A percentile compares a stretch with the other conserved stretches of the same genome.
phyloP scores from a whole-genome alignment of 2,888 invertebrate species.

The Drosophila suboccidentalis region DNA sequence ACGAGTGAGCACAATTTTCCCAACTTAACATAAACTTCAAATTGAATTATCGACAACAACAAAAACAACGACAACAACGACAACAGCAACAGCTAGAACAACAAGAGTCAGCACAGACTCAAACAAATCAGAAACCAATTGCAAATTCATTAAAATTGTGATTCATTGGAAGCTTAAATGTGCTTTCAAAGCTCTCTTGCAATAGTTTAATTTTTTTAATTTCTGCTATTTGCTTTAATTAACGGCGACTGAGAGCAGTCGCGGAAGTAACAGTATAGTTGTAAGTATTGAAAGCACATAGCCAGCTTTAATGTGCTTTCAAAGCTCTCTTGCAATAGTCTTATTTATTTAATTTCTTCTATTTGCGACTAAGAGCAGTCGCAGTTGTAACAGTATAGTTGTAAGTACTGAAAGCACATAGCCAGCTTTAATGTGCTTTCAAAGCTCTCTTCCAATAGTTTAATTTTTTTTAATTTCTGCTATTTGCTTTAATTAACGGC shows the following conservation, averaged over 20 bases:
- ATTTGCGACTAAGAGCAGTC: no score
- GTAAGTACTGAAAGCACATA: no score
- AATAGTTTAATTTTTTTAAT: not conserved
- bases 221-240: not conserved
- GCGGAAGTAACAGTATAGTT: no score
- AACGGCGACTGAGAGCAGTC: no score
- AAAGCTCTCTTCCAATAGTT: no score
- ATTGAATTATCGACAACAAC: constrained; percentile 11
- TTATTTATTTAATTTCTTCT: no score
- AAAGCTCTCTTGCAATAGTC: not conserved
- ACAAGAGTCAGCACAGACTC: not conserved
- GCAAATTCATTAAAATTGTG: not conserved
- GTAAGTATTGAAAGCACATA: not conserved
- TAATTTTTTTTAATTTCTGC: no score
- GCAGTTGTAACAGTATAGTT: no score
- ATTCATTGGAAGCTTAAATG: not conserved
- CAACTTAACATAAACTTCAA: constrained; percentile 16
- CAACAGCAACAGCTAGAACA: not conserved
- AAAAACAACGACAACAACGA: not conserved
- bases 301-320: not conserved
- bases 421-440: no score
- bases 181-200: not conserved
- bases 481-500: no score
- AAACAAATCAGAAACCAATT: not conserved
- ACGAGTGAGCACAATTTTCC: not conserved